Conservation (phyloP, 2,888 invertebrate genomes). For the Ecliptopera silaceata region DNA sequence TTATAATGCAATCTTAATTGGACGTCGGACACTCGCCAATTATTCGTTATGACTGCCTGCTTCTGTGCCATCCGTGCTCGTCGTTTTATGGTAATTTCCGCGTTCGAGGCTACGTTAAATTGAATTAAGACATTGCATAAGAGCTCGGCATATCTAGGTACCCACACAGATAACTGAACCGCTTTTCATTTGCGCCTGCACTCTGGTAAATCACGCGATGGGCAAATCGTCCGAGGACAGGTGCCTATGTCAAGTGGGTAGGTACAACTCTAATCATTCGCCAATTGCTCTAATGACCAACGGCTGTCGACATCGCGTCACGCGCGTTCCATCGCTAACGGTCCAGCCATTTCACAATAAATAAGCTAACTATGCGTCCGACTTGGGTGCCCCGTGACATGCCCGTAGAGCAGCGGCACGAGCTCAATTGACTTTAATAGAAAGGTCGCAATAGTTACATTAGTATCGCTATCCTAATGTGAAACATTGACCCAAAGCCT, state of each 20-base stretch:
- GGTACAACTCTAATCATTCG: slow-evolving; percentile 53
- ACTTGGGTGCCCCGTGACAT: slow-evolving; percentile 21
- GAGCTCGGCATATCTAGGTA: slow-evolving; percentile 1
- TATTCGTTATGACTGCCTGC: slow-evolving; percentile 48
- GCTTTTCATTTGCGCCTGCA: slow-evolving; percentile 22
- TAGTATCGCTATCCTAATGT: slow-evolving; percentile 57
- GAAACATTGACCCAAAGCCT: slow-evolving; percentile 43
- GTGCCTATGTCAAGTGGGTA: slow-evolving; percentile 28
- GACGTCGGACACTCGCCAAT: slow-evolving; percentile 51
- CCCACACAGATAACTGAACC: slow-evolving; percentile 3
- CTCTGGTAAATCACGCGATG: slow-evolving; percentile 38
- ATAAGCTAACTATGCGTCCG: slow-evolving; percentile 25
- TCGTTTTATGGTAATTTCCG: slow-evolving; percentile 50
- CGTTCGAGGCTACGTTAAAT: slow-evolving; percentile 39
- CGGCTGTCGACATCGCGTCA: slow-evolving; percentile 47
- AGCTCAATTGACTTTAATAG: slow-evolving; percentile 69
- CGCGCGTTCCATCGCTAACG: slow-evolving; percentile 46
- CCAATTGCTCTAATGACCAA: slow-evolving; percentile 54
- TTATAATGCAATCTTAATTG: slow-evolving; percentile 59
- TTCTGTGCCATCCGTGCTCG: slow-evolving; percentile 37
- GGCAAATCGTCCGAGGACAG: slow-evolving; percentile 33
- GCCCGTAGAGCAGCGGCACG: slow-evolving; percentile 21
- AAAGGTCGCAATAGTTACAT: slow-evolving; percentile 74
- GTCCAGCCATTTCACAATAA: slow-evolving; percentile 51
- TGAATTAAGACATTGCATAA: slow-evolving; percentile 44